These are phyloP conservation scores for Hylaeus volcanicus DNA, from an alignment of 1,140 invertebrate species.

Conservation along the genomic window DNA sequence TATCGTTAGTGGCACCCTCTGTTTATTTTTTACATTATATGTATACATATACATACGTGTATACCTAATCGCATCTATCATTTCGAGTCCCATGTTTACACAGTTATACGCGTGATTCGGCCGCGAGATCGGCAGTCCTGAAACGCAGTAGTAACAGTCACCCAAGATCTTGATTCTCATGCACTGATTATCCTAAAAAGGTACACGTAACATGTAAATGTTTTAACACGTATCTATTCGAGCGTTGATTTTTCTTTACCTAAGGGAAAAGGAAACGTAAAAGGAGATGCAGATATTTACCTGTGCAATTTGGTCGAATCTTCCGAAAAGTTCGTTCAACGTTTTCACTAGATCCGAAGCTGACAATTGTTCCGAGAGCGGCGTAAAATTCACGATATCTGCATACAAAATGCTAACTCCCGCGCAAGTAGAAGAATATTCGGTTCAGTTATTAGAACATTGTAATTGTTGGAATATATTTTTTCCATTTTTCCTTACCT, in stretches of 20 bases:
- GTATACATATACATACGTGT: no score
- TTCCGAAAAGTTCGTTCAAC: constrained; percentile 96
- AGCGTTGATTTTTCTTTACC: not conserved
- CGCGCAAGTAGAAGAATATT: constrained; percentile 40
- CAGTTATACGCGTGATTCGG: constrained; percentile 97
- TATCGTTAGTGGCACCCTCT: no score
- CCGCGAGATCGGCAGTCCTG: constrained; percentile 93
- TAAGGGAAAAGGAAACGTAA: not conserved
- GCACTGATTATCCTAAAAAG: constrained; percentile 93
- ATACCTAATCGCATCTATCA: constrained; percentile 97
- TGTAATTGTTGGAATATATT: no score
- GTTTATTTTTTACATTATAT: no score
- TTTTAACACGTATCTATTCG: no score
- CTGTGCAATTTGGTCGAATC: constrained; percentile 98
- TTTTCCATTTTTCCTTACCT: constrained; percentile 81
- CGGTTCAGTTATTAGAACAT: not conserved
- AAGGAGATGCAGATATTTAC: constrained; percentile 76
- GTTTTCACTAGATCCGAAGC: constrained; percentile 97
- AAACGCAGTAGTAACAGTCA: constrained; percentile 98
- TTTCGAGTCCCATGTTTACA: constrained; percentile 97
- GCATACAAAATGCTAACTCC: constrained; percentile 95
- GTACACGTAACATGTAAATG: not conserved
- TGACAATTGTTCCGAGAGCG: constrained; percentile 93
- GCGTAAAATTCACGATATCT: constrained; percentile 99
- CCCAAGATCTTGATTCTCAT: constrained; percentile 97